A percentile compares a stretch with the other conserved stretches of the same genome.
Evolutionary conservation across 2,113 vertebrate genomes (phyloP).

Genomic region (Corythoichthys haematopterus): DNA sequence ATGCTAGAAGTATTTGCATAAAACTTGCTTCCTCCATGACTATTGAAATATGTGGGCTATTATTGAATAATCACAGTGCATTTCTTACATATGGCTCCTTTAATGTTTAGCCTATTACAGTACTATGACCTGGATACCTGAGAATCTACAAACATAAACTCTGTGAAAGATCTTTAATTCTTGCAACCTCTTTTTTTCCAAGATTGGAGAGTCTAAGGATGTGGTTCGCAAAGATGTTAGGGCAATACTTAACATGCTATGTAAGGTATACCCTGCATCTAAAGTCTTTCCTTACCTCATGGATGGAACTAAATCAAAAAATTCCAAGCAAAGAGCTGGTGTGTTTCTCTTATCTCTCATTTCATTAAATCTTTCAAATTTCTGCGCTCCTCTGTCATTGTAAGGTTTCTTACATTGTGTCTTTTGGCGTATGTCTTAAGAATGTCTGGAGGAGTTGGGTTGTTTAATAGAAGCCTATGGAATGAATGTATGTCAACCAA

Average conservation of each 20-base stretch:
- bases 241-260: conserved; percentile 87
- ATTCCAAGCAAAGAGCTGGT: conserved; percentile 97
- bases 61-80: no score
- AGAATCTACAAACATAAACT: no score
- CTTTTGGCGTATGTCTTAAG: conserved; percentile 57
- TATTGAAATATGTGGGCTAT: no score
- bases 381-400: background rate
- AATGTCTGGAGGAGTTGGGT: conserved; percentile 95
- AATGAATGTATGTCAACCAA: conserved; percentile 96
- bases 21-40: no score
- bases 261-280: conserved; percentile 92
- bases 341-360: background rate
- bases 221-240: conserved; percentile 93
- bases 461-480: conserved; percentile 90
- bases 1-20: no score
- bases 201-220: conserved; percentile 97
- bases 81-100: no score
- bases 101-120: no score
- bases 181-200: background rate
- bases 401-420: background rate
- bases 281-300: conserved; percentile 96
- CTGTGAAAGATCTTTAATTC: background rate
- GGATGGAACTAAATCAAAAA: conserved; percentile 98
- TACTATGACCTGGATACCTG: no score
- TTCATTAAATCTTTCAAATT: background rate